Evolutionary conservation across 2,113 vertebrate species (phyloP).

Genomic region (Himantopus leucocephalus): DNA sequence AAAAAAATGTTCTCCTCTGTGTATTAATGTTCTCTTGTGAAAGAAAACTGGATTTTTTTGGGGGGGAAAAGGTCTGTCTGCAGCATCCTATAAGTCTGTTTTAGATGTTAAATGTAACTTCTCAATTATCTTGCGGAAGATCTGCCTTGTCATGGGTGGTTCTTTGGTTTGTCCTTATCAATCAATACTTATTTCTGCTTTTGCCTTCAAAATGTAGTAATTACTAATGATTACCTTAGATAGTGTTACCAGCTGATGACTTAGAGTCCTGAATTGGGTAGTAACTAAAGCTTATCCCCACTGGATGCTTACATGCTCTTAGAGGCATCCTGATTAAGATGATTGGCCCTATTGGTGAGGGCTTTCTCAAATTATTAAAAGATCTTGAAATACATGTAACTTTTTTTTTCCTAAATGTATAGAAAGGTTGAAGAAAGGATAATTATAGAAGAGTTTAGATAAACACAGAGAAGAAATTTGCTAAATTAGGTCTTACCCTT

Average conservation of each 20-base stretch:
- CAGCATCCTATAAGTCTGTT: not conserved
- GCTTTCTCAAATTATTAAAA: not conserved
- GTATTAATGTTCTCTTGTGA: not conserved
- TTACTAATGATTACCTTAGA: not conserved
- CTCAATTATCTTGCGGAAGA: not conserved
- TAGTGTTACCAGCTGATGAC: not conserved
- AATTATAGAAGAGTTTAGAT: not conserved
- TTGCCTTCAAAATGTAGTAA: not conserved
- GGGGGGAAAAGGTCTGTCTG: not conserved
- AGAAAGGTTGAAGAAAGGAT: not conserved
- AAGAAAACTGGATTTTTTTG: not conserved
- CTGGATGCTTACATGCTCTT: not conserved
- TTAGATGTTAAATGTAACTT: not conserved
- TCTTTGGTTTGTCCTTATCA: not conserved
- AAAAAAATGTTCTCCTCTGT: not conserved
- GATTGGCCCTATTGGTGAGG: not conserved
- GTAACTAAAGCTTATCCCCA: not conserved
- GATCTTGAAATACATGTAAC: not conserved
- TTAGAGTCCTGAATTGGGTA: not conserved
- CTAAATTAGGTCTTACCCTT: not conserved
- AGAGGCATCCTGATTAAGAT: not conserved
- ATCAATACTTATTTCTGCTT: not conserved
- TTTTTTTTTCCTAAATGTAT: not conserved
- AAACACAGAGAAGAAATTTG: not conserved
- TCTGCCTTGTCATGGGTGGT: not conserved